Base-by-base conservation (phyloP, 2,888 invertebrate species). In the Drosophila kuntzei region DNA sequence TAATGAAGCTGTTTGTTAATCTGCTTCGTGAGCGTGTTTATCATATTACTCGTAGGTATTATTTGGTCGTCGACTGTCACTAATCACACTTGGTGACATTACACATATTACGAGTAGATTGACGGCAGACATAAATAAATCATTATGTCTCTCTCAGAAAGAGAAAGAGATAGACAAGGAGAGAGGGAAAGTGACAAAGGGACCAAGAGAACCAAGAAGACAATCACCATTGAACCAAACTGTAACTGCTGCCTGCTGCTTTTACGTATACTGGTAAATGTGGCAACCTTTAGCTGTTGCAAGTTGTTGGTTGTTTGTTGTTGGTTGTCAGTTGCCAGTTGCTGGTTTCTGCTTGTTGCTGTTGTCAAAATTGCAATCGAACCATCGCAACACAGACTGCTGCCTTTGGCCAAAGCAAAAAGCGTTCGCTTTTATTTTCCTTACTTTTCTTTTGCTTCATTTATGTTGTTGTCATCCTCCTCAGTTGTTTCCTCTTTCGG, bases 11-110 rank as follows among this genome's bases (percentile, higher is more conserved):
- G 11, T 16, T 27, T 8, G 27, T 27, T 46, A 25, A 44, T 25
- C 25, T 25, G 3, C 20, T 8, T 9, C 9, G 12, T 44, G 25
- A 9, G 16, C 6, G 47, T 32, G 32, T 32, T 49, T 9, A 43
- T 14, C 14, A 20, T n/a, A 22, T 49, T 29, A 29, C n/a, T 57
- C 59, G 37, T 50, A 46, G 12, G 12, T 47, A 18, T 37, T 64
- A 64, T 47, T 51, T 41, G 36, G 50, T 58, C 39, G 39, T 50
- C 36, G 57, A 60, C 65, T 67, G 62, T 57, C 57, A 59, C 80
- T 77, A 74, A 75, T 79, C 63, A 74, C 65, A 69, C 71, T 70
- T 69, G 69, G 49, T 61, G 79, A 70, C 71, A 67, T 69, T 71
- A 59, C 18, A 66, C 59, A 79, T 61, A 71, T 65, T 11, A 12